phyloP scores from a whole-genome alignment of 1,140 invertebrate species.

The Homarus americanus region DNA sequence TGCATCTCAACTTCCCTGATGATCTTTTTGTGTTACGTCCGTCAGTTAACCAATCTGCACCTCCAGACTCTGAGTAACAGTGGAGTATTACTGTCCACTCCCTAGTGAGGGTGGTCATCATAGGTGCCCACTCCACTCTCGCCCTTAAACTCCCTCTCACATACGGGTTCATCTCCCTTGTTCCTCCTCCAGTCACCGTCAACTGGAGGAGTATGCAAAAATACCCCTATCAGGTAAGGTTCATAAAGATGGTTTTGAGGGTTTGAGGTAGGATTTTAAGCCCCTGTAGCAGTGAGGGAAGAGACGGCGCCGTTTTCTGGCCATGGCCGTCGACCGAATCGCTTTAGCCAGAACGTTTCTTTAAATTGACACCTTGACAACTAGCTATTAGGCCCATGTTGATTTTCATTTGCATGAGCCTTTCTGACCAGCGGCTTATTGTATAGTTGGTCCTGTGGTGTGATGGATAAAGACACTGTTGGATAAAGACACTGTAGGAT shows the following conservation, averaged over 20 bases:
- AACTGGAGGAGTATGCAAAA: neutral
- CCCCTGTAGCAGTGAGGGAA: neutral
- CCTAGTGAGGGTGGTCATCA: neutral
- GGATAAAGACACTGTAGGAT: too few species aligned
- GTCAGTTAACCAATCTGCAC: conserved; percentile 49
- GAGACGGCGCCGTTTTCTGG: too few species aligned
- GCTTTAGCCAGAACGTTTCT: conserved; percentile 43
- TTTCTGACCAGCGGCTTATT: conserved; percentile 3
- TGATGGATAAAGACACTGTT: too few species aligned
- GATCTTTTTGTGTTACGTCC: conserved; percentile 55
- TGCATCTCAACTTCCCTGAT: conserved; percentile 49
- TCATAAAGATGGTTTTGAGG: neutral
- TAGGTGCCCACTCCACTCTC: neutral
- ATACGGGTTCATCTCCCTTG: neutral
- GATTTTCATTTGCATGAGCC: conserved; percentile 59
- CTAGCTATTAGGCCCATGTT: conserved; percentile 39
- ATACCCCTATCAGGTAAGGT: neutral
- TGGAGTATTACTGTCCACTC: neutral
- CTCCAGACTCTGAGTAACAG: neutral
- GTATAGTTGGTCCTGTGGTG: too few species aligned
- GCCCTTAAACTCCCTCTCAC: too few species aligned
- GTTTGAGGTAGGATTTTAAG: neutral
- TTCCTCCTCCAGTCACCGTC: neutral
- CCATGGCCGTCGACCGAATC: neutral
- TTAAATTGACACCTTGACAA: conserved; percentile 60